phyloP scores from a whole-genome alignment of 2,888 invertebrate species.

The Axea sp. region DNA sequence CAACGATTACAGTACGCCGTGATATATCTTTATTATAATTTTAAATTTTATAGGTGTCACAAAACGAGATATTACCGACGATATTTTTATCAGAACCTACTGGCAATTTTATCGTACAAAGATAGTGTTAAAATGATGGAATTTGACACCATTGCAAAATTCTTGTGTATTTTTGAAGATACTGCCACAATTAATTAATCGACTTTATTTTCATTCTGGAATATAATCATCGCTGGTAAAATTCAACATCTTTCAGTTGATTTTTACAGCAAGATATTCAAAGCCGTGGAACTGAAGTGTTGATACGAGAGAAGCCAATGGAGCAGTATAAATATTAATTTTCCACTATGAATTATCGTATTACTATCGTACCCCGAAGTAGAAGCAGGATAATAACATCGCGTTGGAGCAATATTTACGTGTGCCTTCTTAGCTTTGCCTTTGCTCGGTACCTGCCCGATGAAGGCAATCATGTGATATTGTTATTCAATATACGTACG shows the following conservation, averaged over 20 bases:
- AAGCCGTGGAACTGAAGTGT: too few relatives aligned
- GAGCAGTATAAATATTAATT: conserved; percentile 56
- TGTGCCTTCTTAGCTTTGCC: conserved; percentile 18
- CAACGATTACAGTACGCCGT: conserved; percentile 38
- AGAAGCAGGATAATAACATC: conserved; percentile 51
- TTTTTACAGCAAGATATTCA: too few relatives aligned
- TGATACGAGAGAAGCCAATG: conserved; percentile 28
- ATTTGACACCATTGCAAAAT: too few relatives aligned
- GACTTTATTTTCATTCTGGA: too few relatives aligned
- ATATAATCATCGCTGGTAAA: too few relatives aligned
- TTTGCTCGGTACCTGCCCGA: conserved; percentile 19
- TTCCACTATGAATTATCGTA: conserved; percentile 50
- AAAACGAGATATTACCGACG: too few relatives aligned
- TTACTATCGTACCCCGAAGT: conserved; percentile 35
- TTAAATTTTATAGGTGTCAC: conserved; percentile 28
- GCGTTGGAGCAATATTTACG: conserved; percentile 56
- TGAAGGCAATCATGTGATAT: conserved; percentile 52
- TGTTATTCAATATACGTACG: conserved; percentile 47
- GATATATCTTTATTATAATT: conserved; percentile 48
- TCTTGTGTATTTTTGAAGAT: too few relatives aligned
- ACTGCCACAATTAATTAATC: too few relatives aligned
- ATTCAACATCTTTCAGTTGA: too few relatives aligned
- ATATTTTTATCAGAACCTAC: conserved; percentile 37
- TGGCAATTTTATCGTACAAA: too few relatives aligned
- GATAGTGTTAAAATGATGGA: too few relatives aligned